phyloP scores from a whole-genome alignment of 2,888 invertebrate species.

The Laspeyria flexula region DNA sequence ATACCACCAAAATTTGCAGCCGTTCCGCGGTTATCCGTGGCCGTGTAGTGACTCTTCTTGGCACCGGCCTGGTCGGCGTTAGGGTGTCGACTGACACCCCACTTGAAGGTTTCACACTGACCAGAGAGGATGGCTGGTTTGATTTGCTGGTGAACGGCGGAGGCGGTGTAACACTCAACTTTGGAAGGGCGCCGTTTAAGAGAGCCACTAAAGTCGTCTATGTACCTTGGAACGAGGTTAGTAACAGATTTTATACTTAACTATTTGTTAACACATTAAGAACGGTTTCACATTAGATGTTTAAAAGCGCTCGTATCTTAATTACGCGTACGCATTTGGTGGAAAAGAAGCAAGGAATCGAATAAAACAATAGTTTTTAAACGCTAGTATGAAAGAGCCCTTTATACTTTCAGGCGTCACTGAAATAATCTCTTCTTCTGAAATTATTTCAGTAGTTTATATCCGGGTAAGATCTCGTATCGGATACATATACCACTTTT shows the following conservation, averaged over 20 bases:
- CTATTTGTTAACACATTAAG: no score
- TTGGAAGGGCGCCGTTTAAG: conserved; percentile 96
- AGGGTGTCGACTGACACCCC: conserved; percentile 97
- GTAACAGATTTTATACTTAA: conserved; percentile 4
- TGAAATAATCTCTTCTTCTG: no score
- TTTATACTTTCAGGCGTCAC: no score
- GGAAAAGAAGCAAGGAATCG: no score
- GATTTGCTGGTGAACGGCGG: conserved; percentile 99
- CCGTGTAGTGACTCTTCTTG: conserved; percentile 95
- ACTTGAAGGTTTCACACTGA: conserved; percentile 98
- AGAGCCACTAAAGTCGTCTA: conserved; percentile 95
- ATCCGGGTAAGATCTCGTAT: no score
- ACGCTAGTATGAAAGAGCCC: no score
- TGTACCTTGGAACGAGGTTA: conserved; percentile 98
- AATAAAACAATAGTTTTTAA: no score
- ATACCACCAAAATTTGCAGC: conserved; percentile 82
- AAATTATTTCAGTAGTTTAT: no score
- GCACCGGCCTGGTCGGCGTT: conserved; percentile 97
- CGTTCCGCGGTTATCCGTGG: conserved; percentile 99
- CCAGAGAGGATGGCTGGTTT: conserved; percentile 97
- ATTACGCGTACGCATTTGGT: no score
- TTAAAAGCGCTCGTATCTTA: no score
- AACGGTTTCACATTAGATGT: no score
- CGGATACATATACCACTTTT: no score
- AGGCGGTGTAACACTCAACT: conserved; percentile 97